Base-by-base conservation (phyloP, 2,888 invertebrate species). In the Oeneis ivallda region DNA sequence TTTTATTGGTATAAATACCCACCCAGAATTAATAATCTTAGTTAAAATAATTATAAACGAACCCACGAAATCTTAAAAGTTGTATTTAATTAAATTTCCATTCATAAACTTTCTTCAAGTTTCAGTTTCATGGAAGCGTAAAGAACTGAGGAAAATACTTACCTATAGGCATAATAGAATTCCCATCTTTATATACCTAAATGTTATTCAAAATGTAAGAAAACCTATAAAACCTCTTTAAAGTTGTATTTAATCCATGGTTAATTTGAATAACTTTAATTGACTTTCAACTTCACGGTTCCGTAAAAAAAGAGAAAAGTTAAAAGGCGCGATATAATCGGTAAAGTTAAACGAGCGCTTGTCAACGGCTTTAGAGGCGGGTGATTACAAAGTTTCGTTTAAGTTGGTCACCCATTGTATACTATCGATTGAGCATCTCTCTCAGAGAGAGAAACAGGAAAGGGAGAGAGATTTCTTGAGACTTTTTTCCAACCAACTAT, bases 261-360 rank as follows among this genome's bases (percentile, higher is more conserved):
- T 50, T 50, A 59, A 53, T 41, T 60, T 54, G 15, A 54, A 58
- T 34, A 63, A 70, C 64, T 66, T 70, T 68, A 68, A 50, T 50
- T 50, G 49, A 19, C 49, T 50, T 50, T 50, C 49, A 26, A 50
- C 49, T 50, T 26, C 49, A 50, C 49, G 49, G 17, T 11, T 19
- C 26, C 49, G 49, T 50, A 8, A 26, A 26, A 50, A 50, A 50
- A 47, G 26, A 13, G 19, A 50, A 49, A 49, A 49, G 49, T 49
- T 49, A 49, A 49, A 77, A 76, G 74, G 72, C 66, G 74, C 79
- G 78, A 78, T 83, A 78, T 83, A 84, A 85, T 85, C 80, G 83
- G 74, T 59, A 74, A 85, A 85, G 82, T 86, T 86, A 75, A 81
- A 81, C 79, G 79, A 83, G 79, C 73, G 72, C 77, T 83, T 84